Evolutionary conservation across 2,797 vertebrate genomes (phyloP).

Genomic region (Phalloptychus januarius): DNA sequence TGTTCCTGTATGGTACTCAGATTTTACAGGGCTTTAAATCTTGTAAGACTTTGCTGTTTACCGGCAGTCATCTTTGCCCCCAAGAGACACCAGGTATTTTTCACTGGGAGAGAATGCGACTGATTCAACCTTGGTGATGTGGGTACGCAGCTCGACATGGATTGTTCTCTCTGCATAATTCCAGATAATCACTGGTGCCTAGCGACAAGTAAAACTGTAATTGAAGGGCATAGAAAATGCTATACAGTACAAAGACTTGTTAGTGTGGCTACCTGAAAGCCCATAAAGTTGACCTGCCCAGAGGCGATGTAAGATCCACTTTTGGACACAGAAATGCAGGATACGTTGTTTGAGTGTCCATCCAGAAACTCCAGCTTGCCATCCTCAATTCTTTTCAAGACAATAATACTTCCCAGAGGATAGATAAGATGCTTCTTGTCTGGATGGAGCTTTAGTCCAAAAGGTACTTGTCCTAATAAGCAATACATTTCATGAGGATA

Average conservation of each 20-base stretch:
- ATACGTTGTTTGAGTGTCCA: slow-evolving; percentile 89
- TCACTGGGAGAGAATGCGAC: slow-evolving; percentile 89
- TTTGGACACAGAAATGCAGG: slow-evolving; percentile 85
- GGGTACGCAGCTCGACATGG: slow-evolving; percentile 83
- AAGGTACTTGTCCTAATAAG: slow-evolving; percentile 81
- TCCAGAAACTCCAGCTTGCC: slow-evolving; percentile 86
- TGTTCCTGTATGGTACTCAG: background rate
- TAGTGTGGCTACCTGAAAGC: slow-evolving; percentile 84
- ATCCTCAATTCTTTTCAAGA: slow-evolving; percentile 83
- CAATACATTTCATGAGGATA: background rate
- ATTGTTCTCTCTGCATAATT: slow-evolving; percentile 80
- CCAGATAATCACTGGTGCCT: slow-evolving; percentile 92
- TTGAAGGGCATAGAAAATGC: background rate
- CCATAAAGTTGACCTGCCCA: slow-evolving; percentile 89
- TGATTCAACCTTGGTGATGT: slow-evolving; percentile 88
- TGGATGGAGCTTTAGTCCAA: slow-evolving; percentile 88
- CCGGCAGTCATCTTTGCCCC: slow-evolving; percentile 92
- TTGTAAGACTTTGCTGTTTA: slow-evolving; percentile 52
- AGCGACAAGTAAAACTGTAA: slow-evolving; percentile 9
- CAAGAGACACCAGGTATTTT: slow-evolving; percentile 88
- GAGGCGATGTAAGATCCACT: slow-evolving; percentile 87
- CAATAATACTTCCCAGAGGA: slow-evolving; percentile 87
- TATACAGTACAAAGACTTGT: background rate
- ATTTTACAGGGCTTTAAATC: background rate
- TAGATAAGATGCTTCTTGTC: slow-evolving; percentile 87